A percentile compares a stretch with the other conserved stretches of the same genome.
phyloP scores from a whole-genome alignment of 2,113 vertebrate genomes.

The Ammodytes marinus region DNA sequence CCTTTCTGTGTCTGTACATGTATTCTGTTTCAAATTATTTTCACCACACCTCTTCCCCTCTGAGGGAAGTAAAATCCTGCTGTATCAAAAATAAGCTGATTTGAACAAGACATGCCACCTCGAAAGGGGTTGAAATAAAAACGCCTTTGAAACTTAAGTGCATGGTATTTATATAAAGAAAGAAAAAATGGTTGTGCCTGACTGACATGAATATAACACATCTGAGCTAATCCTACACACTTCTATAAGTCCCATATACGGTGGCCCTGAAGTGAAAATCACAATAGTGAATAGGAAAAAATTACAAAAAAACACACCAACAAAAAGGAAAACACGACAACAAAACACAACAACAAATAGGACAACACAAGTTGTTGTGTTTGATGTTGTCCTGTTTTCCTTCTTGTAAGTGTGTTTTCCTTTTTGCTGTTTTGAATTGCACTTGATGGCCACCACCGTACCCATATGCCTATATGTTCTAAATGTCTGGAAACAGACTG shows the following conservation, averaged over 20 bases:
- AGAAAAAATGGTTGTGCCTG: background rate
- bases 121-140: background rate
- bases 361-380: too few species aligned
- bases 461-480: background rate
- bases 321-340: too few species aligned
- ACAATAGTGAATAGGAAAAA: too few species aligned
- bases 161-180: background rate
- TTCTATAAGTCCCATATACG: too few species aligned
- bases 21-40: background rate
- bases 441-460: too few species aligned
- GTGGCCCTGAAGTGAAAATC: too few species aligned
- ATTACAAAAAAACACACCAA: too few species aligned
- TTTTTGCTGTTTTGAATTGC: too few species aligned
- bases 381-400: too few species aligned
- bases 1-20: background rate
- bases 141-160: background rate
- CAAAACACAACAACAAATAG: too few species aligned
- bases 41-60: background rate
- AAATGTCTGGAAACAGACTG: background rate
- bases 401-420: too few species aligned
- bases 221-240: background rate
- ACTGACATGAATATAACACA: constrained; percentile 5
- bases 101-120: background rate
- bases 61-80: background rate
- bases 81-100: background rate